Base-by-base conservation (phyloP, 2,888 invertebrate species). In the Oegoconia quadripuncta region DNA sequence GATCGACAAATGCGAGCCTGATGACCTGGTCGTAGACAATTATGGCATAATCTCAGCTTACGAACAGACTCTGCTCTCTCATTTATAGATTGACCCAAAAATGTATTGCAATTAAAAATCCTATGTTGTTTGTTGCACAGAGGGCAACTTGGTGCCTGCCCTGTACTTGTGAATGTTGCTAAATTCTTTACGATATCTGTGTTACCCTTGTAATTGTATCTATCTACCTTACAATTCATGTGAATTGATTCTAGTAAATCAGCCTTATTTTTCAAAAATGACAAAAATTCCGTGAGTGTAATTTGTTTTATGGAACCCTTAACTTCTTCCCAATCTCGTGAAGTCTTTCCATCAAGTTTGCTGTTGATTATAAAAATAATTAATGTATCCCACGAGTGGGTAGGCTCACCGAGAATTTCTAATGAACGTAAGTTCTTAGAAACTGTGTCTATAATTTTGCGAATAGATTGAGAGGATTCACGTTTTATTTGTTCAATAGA, bases 371-470 rank as follows among this genome's bases (percentile, higher is more conserved):
- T 22, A 17, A 29, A 30, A 13, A 34, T 39, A 12, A 39, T 29
- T 14, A 39, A 15, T 3, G 34, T 34, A 23, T 34, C 39, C 39
- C 39, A 39, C 3, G 15, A 12, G 3, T 30, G 17, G 1, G 18
- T 30, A 4, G 34, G 30, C 17, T 34, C 29, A 8, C 39, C 39
- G 4, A 39, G 13, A 9, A 22, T 23, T 23, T 23, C 16, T n/a
- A 39, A 22, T 18, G 39, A 34, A 8, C 39, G 34, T 16, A 39
- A 17, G 17, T 39, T 34, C 26, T 34, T 34, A n/a, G n/a, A 22
- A 9, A 27, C 20, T 6, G 16, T 15, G 25, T 39, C 39, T 16
- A 39, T 16, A n/a, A 34, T 12, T 6, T 13, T 22, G 6, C 39
- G 16, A 8, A 39, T 16, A 9, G 9, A 18, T 1, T 16, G 12